These are phyloP conservation scores for Liasis olivaceus DNA, from an alignment of 2,797 vertebrate genomes.

Conservation along the genomic window DNA sequence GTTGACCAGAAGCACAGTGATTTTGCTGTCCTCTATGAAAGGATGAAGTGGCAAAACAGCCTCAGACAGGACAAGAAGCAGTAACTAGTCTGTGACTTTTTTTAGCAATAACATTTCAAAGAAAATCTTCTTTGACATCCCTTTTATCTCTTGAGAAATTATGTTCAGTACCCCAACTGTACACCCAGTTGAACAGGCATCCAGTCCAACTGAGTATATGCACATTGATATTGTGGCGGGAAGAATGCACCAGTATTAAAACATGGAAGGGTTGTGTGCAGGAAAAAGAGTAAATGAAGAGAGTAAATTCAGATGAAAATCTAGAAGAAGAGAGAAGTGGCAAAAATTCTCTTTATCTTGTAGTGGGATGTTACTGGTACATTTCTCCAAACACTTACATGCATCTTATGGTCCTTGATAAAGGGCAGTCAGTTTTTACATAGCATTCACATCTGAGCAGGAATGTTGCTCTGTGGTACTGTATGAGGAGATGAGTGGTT, in stretches of 20 bases:
- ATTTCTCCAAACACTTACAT: not conserved
- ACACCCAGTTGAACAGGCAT: not conserved
- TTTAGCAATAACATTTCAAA: not conserved
- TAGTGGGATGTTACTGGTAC: not conserved
- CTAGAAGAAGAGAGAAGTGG: not conserved
- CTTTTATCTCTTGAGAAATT: not conserved
- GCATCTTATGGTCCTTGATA: not conserved
- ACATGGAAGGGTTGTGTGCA: not conserved
- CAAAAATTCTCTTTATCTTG: not conserved
- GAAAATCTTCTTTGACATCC: not conserved
- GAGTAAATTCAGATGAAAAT: not conserved
- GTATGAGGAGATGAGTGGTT: not conserved
- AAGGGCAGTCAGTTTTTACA: not conserved
- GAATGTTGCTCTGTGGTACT: not conserved
- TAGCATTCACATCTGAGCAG: not conserved
- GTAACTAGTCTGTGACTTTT: not conserved
- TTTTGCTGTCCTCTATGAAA: constrained; percentile 31
- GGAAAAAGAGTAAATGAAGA: not conserved
- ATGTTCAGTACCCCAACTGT: not conserved
- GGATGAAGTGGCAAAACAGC: constrained; percentile 52
- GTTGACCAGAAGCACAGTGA: constrained; percentile 26
- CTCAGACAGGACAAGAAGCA: not conserved
- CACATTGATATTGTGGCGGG: not conserved
- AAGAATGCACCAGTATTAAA: not conserved
- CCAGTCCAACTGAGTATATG: not conserved